Evolutionary conservation across 2,888 invertebrate species (phyloP).

Genomic region (Pristionchus exspectatus): DNA sequence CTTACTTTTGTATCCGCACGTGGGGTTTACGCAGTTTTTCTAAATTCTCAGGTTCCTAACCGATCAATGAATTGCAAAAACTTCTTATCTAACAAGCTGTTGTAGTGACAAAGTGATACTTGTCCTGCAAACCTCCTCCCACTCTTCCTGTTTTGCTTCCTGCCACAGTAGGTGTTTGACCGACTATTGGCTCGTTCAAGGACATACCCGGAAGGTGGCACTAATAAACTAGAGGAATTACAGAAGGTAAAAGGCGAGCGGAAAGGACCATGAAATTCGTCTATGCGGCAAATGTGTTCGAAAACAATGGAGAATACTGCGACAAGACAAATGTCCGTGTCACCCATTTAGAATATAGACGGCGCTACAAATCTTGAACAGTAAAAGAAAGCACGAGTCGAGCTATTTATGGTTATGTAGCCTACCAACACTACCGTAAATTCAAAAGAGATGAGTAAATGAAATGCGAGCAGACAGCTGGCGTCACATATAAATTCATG

Average conservation of each 20-base stretch:
- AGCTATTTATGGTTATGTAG: neutral
- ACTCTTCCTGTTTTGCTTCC: neutral
- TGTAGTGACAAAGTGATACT: constrained; percentile 11
- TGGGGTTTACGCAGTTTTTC: neutral
- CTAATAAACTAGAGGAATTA: neutral
- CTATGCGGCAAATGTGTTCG: neutral
- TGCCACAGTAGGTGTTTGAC: neutral
- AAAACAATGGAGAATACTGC: neutral
- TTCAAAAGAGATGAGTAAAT: neutral
- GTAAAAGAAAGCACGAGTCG: neutral
- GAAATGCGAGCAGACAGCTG: neutral
- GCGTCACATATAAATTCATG: neutral
- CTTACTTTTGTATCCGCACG: neutral
- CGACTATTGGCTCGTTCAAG: neutral
- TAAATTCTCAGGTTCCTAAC: neutral
- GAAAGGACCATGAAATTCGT: neutral
- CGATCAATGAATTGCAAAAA: neutral
- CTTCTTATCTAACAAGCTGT: neutral
- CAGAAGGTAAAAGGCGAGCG: neutral
- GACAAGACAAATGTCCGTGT: neutral
- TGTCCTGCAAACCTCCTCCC: neutral
- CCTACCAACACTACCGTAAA: neutral
- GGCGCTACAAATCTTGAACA: neutral
- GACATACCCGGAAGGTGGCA: neutral
- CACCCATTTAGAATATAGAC: neutral